These are phyloP conservation scores for Pedionomus torquatus DNA, from an alignment of 2,113 vertebrate genomes.

Conservation along the genomic window DNA sequence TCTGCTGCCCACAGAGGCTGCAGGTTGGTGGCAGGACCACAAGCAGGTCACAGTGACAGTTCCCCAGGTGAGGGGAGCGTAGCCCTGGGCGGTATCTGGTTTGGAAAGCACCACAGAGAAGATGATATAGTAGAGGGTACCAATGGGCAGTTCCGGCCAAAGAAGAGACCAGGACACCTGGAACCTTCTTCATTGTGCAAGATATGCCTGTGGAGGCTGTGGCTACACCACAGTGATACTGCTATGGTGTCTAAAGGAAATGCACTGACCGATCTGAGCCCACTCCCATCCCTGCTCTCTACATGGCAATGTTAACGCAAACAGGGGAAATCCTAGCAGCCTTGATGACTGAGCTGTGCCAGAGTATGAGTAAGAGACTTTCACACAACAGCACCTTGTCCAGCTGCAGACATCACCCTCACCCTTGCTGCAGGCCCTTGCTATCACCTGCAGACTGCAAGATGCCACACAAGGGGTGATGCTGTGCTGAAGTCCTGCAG, in stretches of 20 bases:
- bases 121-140: neutral
- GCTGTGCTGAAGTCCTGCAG: neutral
- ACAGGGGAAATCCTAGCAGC: neutral
- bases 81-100: neutral
- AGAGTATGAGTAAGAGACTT: neutral
- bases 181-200: neutral
- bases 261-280: neutral
- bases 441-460: neutral
- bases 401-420: neutral
- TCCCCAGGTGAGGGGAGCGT: neutral
- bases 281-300: neutral
- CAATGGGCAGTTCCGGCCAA: neutral
- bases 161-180: neutral
- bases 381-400: neutral
- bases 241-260: neutral
- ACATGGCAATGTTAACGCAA: neutral
- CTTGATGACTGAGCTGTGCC: neutral
- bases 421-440: neutral
- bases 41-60: neutral
- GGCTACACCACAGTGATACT: neutral
- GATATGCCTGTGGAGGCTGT: accelerated
- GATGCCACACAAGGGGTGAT: accelerated
- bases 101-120: neutral
- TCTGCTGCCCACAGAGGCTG: neutral
- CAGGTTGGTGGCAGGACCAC: accelerated